phyloP scores from a whole-genome alignment of 2,888 invertebrate species.

The Oligia latruncula region DNA sequence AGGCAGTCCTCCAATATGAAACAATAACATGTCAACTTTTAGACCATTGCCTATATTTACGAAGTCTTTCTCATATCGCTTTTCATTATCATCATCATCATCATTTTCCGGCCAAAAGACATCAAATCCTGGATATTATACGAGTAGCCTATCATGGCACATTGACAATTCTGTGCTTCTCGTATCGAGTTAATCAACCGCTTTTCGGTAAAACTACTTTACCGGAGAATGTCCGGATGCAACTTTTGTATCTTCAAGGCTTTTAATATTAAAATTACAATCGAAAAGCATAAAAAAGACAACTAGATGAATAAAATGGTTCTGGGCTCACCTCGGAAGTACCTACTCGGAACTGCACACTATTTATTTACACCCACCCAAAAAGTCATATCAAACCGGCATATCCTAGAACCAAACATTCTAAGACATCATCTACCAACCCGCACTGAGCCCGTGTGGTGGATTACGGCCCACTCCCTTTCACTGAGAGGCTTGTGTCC shows the following conservation, averaged over 20 bases:
- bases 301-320: neutral
- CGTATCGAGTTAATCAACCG: neutral
- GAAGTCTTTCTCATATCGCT: neutral
- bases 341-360: neutral
- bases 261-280: neutral
- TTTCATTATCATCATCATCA: neutral
- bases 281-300: neutral
- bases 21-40: slow-evolving; percentile 7
- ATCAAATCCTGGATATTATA: neutral
- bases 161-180: neutral
- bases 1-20: neutral
- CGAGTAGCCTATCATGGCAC: neutral
- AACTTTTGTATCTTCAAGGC: too few relatives aligned
- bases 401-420: too few relatives aligned
- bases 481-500: too few relatives aligned
- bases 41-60: slow-evolving; percentile 7
- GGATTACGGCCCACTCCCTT: neutral
- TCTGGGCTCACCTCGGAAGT: neutral
- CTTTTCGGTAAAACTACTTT: neutral
- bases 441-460: too few relatives aligned
- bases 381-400: too few relatives aligned
- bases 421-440: neutral
- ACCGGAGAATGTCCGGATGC: neutral
- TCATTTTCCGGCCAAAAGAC: neutral
- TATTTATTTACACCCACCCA: neutral